Percentiles rank a stretch among this genome's conserved stretches.
phyloP scores from a whole-genome alignment of 2,113 vertebrate genomes.

The Apteryx mantelli region DNA sequence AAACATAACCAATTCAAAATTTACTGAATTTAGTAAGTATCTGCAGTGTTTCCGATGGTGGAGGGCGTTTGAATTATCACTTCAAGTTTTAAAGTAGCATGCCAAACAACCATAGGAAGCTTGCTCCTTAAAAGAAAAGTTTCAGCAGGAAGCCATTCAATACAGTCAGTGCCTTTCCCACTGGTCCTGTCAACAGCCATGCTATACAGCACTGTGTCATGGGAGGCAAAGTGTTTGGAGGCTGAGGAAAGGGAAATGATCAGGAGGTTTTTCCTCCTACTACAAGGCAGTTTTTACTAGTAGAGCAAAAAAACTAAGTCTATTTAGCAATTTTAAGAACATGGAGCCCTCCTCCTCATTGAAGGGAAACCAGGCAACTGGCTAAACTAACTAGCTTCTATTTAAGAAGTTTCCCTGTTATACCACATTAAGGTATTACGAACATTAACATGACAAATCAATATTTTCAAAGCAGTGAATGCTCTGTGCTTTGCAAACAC shows the following conservation, averaged over 20 bases:
- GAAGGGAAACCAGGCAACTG: not conserved
- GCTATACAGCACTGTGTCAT: not conserved
- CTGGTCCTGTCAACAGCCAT: not conserved
- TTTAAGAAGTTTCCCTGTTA: not conserved
- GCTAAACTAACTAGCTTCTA: not conserved
- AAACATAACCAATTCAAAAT: constrained; percentile 34
- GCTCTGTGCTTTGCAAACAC: not conserved
- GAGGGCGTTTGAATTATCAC: not conserved
- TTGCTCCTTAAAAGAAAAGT: not conserved
- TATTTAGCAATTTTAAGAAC: not conserved
- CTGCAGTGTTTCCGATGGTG: constrained; percentile 8
- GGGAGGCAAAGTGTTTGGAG: not conserved
- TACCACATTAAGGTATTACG: not conserved
- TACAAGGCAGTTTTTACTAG: not conserved
- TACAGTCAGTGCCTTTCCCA: not conserved
- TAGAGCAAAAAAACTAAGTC: not conserved
- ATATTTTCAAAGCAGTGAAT: not conserved
- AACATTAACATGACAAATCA: not conserved
- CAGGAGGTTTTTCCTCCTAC: not conserved
- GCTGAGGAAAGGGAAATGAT: not conserved
- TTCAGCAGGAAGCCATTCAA: constrained; percentile 38
- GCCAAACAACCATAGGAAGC: constrained; percentile 13
- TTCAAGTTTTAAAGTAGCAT: constrained; percentile 4
- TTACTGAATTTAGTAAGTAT: not conserved
- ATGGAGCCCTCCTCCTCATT: not conserved